Evolutionary conservation across 2,797 vertebrate species (phyloP).

Genomic region (Anabas testudineus): DNA sequence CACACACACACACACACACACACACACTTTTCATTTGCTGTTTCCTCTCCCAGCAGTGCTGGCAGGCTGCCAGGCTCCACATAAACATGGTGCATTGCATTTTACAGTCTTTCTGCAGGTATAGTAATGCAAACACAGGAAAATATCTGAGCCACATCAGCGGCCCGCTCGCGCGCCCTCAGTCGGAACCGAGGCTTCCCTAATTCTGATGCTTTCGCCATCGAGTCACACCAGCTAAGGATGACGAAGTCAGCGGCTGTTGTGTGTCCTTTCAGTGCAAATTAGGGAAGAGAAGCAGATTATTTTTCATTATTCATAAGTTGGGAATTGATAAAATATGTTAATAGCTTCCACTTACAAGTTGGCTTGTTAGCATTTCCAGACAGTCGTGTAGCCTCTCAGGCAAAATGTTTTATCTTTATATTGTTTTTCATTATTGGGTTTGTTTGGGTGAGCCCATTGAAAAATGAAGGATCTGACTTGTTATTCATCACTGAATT

Average conservation of each 20-base stretch:
- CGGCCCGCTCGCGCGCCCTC: constrained; percentile 21
- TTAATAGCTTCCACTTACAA: constrained; percentile 11
- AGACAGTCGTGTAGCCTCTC: background rate
- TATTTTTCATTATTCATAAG: constrained; percentile 33
- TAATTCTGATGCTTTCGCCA: constrained; percentile 31
- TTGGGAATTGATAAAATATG: constrained; percentile 12
- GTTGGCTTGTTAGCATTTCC: constrained; percentile 10
- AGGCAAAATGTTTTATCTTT: background rate
- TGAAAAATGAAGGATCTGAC: background rate
- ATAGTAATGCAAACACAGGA: constrained; percentile 69
- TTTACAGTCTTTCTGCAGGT: constrained; percentile 74
- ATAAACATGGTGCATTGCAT: constrained; percentile 74
- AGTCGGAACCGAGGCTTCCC: constrained; percentile 24
- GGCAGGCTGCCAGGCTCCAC: constrained; percentile 75
- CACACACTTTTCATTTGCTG: constrained; percentile 59
- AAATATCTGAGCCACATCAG: constrained; percentile 68
- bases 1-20: constrained; percentile 41
- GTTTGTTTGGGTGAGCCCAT: background rate
- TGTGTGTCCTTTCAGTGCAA: constrained; percentile 4
- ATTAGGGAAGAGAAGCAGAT: constrained; percentile 15
- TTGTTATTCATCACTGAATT: background rate
- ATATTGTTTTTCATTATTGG: background rate
- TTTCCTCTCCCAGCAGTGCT: constrained; percentile 54
- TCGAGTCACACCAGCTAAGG: constrained; percentile 16
- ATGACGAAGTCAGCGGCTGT: constrained; percentile 12